A percentile compares a stretch with the other conserved stretches of the same genome.
These are phyloP conservation scores for Chascanopsetta lugubris DNA, from an alignment of 2,113 vertebrate genomes.

Conservation along the genomic window DNA sequence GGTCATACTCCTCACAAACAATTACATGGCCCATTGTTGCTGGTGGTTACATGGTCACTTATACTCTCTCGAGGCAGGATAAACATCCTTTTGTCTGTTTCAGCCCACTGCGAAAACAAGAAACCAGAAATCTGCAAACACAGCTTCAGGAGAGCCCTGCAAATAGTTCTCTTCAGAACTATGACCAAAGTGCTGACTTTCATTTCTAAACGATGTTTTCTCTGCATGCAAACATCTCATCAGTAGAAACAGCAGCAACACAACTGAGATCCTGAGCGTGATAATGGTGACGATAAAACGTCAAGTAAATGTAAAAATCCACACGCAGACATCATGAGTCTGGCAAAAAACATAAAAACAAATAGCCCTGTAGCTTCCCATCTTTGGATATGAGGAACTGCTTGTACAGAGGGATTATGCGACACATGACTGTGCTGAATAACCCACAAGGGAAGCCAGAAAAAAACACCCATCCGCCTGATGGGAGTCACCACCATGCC, in stretches of 20 bases:
- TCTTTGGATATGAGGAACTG: conserved; percentile 37
- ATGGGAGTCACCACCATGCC: conserved; percentile 13
- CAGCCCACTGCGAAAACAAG: neutral
- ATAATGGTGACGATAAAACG: conserved; percentile 1
- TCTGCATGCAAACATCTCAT: neutral
- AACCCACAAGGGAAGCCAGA: conserved; percentile 34
- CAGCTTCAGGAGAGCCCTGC: neutral
- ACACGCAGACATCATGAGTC: conserved; percentile 22
- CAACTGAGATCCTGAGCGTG: neutral
- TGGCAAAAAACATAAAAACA: conserved; percentile 30
- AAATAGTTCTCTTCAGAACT: neutral
- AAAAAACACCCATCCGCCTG: conserved; percentile 15
- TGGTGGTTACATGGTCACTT: conserved; percentile 1
- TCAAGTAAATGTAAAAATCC: conserved; percentile 11
- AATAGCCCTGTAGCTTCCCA: conserved; percentile 30
- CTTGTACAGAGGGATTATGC: conserved; percentile 55
- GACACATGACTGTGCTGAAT: conserved; percentile 59
- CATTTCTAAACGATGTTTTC: neutral
- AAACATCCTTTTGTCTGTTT: neutral
- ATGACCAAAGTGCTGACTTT: no score
- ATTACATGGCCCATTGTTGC: neutral
- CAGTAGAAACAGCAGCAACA: neutral
- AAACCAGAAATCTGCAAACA: neutral
- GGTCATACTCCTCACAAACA: no score
- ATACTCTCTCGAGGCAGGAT: neutral